Evolutionary conservation across 2,797 vertebrate species (phyloP).

Genomic region (Masticophis lateralis): DNA sequence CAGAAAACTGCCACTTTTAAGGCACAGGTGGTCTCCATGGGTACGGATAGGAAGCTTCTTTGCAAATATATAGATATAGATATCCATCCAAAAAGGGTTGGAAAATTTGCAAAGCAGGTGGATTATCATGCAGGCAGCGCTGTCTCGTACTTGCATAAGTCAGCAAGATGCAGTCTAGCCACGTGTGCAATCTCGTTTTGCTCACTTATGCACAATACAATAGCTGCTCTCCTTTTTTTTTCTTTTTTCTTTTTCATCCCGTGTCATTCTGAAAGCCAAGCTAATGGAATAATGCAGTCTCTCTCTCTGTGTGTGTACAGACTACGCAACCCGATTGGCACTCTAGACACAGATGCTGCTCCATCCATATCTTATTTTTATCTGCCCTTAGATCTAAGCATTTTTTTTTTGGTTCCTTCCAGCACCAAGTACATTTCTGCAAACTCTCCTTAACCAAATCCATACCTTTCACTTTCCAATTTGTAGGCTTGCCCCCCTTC

Average conservation of each 20-base stretch:
- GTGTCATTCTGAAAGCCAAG: fast-evolving
- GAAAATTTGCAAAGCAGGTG: neutral
- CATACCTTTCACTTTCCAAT: neutral
- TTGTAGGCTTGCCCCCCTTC: neutral
- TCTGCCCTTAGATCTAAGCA: neutral
- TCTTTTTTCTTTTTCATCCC: neutral
- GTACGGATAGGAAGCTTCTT: neutral
- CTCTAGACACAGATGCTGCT: neutral
- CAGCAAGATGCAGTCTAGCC: neutral
- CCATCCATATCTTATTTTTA: slow-evolving; percentile 18
- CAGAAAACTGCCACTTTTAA: neutral
- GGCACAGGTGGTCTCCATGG: neutral
- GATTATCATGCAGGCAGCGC: neutral
- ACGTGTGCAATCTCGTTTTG: neutral
- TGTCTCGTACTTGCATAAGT: neutral
- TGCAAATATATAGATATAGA: neutral
- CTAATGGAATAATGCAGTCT: neutral
- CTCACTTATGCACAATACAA: fast-evolving
- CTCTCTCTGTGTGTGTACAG: fast-evolving
- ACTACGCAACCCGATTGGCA: fast-evolving
- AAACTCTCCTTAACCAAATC: fast-evolving
- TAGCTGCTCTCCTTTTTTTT: too few species aligned
- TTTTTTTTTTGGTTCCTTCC: neutral
- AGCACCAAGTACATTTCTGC: fast-evolving
- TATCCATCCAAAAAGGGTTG: neutral